phyloP scores from a whole-genome alignment of 2,888 invertebrate species.

The Apamea epomidion region DNA sequence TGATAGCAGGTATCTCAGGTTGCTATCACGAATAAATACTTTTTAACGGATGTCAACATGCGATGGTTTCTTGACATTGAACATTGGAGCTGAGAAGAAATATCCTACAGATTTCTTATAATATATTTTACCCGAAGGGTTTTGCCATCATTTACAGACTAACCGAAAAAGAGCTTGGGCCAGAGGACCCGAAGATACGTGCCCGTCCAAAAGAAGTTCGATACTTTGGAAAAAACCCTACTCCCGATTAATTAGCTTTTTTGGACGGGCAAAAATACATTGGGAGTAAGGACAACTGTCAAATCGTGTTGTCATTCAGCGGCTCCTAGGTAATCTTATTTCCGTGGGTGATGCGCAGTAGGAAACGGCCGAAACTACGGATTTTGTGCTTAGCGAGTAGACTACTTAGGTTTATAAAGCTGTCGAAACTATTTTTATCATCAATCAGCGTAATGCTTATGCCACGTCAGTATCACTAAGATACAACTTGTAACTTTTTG shows the following conservation, averaged over 20 bases:
- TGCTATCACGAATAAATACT: slow-evolving; percentile 37
- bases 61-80: slow-evolving; percentile 36
- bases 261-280: neutral
- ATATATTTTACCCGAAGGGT: neutral
- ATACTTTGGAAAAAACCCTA: neutral
- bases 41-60: slow-evolving; percentile 31
- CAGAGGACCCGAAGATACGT: neutral
- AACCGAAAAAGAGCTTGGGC: neutral
- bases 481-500: neutral
- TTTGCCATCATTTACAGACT: neutral
- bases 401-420: neutral
- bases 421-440: neutral
- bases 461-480: neutral
- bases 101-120: neutral
- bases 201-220: neutral
- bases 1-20: slow-evolving; percentile 20
- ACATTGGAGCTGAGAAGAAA: slow-evolving; percentile 13
- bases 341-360: neutral
- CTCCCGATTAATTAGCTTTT: neutral
- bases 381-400: no score
- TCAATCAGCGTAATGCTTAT: neutral
- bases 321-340: neutral
- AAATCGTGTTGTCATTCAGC: neutral
- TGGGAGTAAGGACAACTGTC: neutral
- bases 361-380: no score